Evolutionary conservation across 2,888 invertebrate genomes (phyloP).

Genomic region (Lasioglossum morio): DNA sequence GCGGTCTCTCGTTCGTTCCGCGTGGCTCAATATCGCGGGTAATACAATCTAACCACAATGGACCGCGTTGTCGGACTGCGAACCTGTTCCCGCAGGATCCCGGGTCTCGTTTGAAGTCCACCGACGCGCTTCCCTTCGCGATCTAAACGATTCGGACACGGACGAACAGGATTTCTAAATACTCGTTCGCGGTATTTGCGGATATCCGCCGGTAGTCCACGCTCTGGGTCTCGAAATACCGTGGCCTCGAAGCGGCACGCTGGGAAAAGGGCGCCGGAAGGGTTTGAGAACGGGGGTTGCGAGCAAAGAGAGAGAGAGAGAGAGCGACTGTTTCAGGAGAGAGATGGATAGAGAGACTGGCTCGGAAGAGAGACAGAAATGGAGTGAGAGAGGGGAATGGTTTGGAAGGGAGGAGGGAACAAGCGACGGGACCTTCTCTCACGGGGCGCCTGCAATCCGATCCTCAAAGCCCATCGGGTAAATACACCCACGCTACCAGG

Average conservation of each 20-base stretch:
- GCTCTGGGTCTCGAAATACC: conserved; percentile 59
- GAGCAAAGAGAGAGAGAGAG: not conserved
- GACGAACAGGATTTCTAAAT: conserved; percentile 55
- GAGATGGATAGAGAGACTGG: not conserved
- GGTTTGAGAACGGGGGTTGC: conserved; percentile 6
- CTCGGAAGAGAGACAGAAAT: no score
- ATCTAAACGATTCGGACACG: conserved; percentile 9
- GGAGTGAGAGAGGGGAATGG: not conserved
- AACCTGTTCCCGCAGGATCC: conserved; percentile 42
- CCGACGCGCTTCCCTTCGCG: conserved; percentile 39
- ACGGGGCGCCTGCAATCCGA: conserved; percentile 69
- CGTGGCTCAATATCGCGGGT: conserved; percentile 42
- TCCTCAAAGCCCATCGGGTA: conserved; percentile 70
- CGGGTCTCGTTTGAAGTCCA: conserved; percentile 65
- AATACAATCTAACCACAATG: conserved; percentile 57
- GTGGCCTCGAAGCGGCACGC: conserved; percentile 28
- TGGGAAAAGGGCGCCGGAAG: not conserved
- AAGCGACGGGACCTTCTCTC: conserved; percentile 60
- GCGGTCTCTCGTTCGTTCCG: not conserved
- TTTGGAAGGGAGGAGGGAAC: conserved; percentile 42
- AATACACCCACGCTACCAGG: conserved; percentile 59
- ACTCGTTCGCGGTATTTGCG: conserved; percentile 69
- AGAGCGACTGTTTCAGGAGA: not conserved
- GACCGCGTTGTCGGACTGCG: conserved; percentile 36
- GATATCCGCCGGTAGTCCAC: conserved; percentile 62